These are phyloP conservation scores for Sebastes oblongus DNA, from an alignment of 2,797 vertebrate genomes.

Conservation along the genomic window DNA sequence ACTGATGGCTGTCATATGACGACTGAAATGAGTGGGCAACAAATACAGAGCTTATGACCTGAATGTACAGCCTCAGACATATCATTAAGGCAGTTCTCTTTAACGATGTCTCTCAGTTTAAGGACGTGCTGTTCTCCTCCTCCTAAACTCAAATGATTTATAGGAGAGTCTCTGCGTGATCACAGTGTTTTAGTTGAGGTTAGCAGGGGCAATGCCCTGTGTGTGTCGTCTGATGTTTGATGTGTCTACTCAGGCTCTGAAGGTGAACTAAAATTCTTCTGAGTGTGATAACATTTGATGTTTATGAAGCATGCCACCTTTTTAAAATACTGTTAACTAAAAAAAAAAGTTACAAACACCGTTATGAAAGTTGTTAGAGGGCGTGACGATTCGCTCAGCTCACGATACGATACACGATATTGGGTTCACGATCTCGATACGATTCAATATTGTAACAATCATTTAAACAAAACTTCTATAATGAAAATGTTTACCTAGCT, in stretches of 20 bases:
- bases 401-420: too few species aligned
- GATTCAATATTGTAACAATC: too few species aligned
- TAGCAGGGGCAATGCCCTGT: conserved; percentile 46
- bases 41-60: conserved; percentile 58
- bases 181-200: conserved; percentile 64
- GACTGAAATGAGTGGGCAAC: conserved; percentile 59
- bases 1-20: conserved; percentile 53
- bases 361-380: neutral
- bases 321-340: conserved; percentile 4
- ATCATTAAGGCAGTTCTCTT: conserved; percentile 74
- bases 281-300: neutral
- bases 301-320: conserved; percentile 6
- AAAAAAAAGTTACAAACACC: neutral
- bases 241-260: conserved; percentile 26
- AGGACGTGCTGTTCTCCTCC: conserved; percentile 64
- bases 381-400: too few species aligned
- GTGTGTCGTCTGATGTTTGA: conserved; percentile 53
- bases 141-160: conserved; percentile 58
- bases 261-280: conserved; percentile 7
- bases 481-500: too few species aligned
- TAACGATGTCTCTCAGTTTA: conserved; percentile 62
- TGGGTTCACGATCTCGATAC: too few species aligned
- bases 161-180: conserved; percentile 51
- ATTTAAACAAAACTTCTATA: too few species aligned
- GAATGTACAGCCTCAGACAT: conserved; percentile 62